A percentile compares a stretch with the other conserved stretches of the same genome.
Conservation (phyloP, 2,888 invertebrate species). For the Paralinhomoeus sp. region DNA sequence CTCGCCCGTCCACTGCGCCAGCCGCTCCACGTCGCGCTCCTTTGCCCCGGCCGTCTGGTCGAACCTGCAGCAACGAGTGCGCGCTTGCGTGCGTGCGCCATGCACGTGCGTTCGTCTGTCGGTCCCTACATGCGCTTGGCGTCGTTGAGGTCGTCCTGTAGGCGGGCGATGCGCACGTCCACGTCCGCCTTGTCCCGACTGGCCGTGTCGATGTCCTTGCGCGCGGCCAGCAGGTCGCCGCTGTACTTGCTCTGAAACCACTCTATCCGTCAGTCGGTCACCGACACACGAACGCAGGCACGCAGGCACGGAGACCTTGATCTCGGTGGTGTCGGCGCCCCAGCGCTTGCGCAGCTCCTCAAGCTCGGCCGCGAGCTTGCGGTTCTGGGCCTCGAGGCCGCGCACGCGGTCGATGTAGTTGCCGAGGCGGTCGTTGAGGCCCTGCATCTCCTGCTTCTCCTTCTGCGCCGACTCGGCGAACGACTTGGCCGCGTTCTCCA, state of each 20-base stretch:
- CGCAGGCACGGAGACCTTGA: no score
- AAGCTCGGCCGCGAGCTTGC: conserved; percentile 22
- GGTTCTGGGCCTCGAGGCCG: conserved; percentile 23
- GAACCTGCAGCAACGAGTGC: no score
- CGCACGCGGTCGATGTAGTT: conserved; percentile 33
- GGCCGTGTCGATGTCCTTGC: conserved; percentile 31
- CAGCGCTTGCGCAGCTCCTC: conserved; percentile 23
- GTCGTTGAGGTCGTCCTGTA: conserved; percentile 30
- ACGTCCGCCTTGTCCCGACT: conserved; percentile 31
- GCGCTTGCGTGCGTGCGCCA: no score
- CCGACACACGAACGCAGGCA: no score
- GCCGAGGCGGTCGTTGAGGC: conserved; percentile 33
- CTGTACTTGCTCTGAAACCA: conserved; percentile 26
- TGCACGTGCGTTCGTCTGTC: no score
- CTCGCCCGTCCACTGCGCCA: conserved; percentile 19
- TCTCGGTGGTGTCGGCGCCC: conserved; percentile 24
- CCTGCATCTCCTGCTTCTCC: conserved; percentile 32
- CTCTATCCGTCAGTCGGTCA: no score
- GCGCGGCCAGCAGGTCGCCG: conserved; percentile 31
- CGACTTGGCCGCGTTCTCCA: conserved; percentile 22
- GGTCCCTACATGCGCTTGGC: conserved; percentile 17
- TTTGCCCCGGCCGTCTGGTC: conserved; percentile 21
- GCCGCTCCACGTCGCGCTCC: conserved; percentile 20
- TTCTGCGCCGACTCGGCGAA: conserved; percentile 26
- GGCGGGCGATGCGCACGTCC: conserved; percentile 29